Percentiles rank a stretch among this genome's conserved stretches.
phyloP scores from a whole-genome alignment of 2,888 invertebrate species.

The Axea sp. region DNA sequence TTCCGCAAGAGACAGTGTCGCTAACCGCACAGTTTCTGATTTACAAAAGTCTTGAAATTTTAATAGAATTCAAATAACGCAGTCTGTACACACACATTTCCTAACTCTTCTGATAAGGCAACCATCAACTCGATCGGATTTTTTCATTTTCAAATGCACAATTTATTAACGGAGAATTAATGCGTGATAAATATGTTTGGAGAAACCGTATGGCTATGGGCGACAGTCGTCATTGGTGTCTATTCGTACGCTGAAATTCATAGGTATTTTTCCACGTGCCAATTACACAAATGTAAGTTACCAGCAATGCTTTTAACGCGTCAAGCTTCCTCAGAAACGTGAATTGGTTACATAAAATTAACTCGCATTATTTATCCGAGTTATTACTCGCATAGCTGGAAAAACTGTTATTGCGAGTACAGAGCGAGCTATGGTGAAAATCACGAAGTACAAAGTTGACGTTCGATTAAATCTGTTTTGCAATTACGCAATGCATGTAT shows the following conservation, averaged over 20 bases:
- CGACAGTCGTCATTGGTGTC: slow-evolving; percentile 36
- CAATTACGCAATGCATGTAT: too few species aligned
- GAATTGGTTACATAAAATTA: slow-evolving; percentile 36
- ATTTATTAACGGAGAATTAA: too few species aligned
- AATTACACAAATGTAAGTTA: slow-evolving; percentile 27
- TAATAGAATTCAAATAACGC: not conserved
- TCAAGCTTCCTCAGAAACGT: slow-evolving; percentile 17
- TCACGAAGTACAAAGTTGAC: too few species aligned
- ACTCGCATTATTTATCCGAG: slow-evolving; percentile 21
- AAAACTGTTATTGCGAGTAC: slow-evolving; percentile 9
- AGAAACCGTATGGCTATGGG: slow-evolving; percentile 4
- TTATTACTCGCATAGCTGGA: not conserved
- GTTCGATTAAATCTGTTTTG: too few species aligned
- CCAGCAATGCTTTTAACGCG: slow-evolving; percentile 22
- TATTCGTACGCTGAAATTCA: slow-evolving; percentile 27
- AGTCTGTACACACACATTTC: too few species aligned
- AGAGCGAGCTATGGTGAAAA: too few species aligned
- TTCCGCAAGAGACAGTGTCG: slow-evolving; percentile 47
- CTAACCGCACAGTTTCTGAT: slow-evolving; percentile 39
- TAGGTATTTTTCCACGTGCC: slow-evolving; percentile 31
- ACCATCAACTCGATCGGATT: too few species aligned
- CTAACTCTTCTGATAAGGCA: too few species aligned
- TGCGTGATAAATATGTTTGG: too few species aligned
- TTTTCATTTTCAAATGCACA: not conserved
- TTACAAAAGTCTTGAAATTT: slow-evolving; percentile 7